phyloP scores from a whole-genome alignment of 2,797 vertebrate species.

The Darevskia mixta region DNA sequence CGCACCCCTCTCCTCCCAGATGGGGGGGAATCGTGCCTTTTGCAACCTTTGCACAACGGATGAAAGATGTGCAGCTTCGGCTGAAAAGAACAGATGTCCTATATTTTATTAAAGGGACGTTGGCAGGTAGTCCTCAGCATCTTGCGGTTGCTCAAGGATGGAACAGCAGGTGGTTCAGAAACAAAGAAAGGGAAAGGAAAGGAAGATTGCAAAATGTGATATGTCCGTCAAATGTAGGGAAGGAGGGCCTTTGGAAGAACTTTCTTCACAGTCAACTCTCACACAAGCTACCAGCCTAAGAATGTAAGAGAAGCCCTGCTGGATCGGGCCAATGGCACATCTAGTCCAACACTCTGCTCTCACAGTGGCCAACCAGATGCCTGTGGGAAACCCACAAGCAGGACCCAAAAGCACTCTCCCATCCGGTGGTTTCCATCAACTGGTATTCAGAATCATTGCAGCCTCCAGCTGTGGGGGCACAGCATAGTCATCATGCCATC shows the following conservation, averaged over 20 bases:
- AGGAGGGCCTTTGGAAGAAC: not conserved
- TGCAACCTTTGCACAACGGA: not conserved
- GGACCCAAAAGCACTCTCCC: no score
- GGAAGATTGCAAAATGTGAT: not conserved
- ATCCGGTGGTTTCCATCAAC: no score
- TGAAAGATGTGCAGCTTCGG: not conserved
- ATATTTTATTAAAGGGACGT: constrained; percentile 29
- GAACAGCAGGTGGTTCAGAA: not conserved
- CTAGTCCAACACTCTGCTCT: no score
- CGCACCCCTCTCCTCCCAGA: not conserved
- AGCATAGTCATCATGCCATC: no score
- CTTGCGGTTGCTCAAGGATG: not conserved
- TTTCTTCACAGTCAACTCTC: not conserved
- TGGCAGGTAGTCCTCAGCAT: not conserved
- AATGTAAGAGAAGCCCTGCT: no score
- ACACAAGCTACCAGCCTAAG: not conserved
- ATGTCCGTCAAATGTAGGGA: not conserved
- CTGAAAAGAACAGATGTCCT: constrained; percentile 18
- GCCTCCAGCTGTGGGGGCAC: no score
- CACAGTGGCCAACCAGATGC: no score
- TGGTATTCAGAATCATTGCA: no score
- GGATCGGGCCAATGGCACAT: no score
- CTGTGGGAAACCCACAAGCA: no score
- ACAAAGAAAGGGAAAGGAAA: no score
- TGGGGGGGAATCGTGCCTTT: not conserved